These are phyloP conservation scores for Zosterops hypoxanthus DNA, from an alignment of 2,113 vertebrate genomes.

Conservation along the genomic window DNA sequence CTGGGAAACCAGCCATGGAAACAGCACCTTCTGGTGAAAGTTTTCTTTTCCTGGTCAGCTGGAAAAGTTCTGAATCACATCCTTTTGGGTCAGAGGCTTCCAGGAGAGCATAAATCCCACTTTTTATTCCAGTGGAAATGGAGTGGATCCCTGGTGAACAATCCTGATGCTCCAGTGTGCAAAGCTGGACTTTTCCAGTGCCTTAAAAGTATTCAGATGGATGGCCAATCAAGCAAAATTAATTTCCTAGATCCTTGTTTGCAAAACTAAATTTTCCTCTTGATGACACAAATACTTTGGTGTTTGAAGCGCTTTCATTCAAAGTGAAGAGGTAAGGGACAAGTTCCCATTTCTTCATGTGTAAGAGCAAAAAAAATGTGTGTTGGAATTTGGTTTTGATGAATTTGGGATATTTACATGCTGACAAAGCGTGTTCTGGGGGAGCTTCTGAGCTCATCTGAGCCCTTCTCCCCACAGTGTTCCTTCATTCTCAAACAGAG, in stretches of 20 bases:
- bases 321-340: neutral
- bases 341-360: neutral
- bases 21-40: neutral
- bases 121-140: neutral
- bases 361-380: neutral
- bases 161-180: neutral
- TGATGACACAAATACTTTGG: rapidly evolving
- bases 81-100: neutral
- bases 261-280: neutral
- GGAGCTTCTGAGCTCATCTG: neutral
- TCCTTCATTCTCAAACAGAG: neutral
- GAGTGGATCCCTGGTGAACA: neutral
- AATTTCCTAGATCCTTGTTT: neutral
- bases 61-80: neutral
- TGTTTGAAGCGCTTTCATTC: neutral
- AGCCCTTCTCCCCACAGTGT: neutral
- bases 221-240: neutral
- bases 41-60: neutral
- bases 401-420: neutral
- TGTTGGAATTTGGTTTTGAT: neutral
- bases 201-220: neutral
- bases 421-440: neutral
- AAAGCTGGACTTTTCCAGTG: neutral
- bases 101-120: neutral
- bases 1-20: neutral